Evolutionary conservation across 2,113 vertebrate genomes (phyloP), one percentile per base, ranked within the genome.

Genomic region (Leuciscus idus): DNA sequence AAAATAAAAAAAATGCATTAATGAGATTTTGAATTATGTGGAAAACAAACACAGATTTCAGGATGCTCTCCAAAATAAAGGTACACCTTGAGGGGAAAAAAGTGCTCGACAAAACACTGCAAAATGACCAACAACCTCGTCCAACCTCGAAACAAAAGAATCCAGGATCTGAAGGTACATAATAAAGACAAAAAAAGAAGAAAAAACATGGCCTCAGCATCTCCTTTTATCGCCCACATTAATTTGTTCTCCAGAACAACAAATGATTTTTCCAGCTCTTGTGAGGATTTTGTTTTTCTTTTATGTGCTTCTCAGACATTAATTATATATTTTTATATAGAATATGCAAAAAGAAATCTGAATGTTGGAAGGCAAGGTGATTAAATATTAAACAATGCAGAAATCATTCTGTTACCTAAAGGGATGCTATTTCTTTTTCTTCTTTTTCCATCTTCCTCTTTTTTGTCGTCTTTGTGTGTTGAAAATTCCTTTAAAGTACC

Each of bases 321-420:
- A 93, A 95, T 95, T 94, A 94, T 95, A 94, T 94, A 95, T 95
- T 93, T 94, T 93, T 94, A 94, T 94, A 92, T 93, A 93, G 93
- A 95, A 94, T 95, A 95, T 95, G 94, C 92, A 94, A 91, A 95
- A 94, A 94, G 89, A 88, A 73, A 87, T 91, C 90, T 91, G 92
- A 93, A 92, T 93, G 92, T 93, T 92, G 90, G 90, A 91, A 94
- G 92, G 92, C 92, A 93, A 92, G 93, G 88, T 95, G 94, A 95
- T 95, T 95, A 95, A 95, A 95, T 94, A 94, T 95, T 94, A 94
- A 96, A 95, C 94, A 94, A 95, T 94, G 94, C 94, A 94, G 93
- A 95, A 95, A 94, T 92, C 92, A 89, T 91, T 94, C 92, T 92
- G 92, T 95, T 94, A 95, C 95, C 95, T 96, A 93, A 94, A 95